A percentile compares a stretch with the other conserved stretches of the same genome.
These are phyloP conservation scores for Tangara arthus DNA, from an alignment of 2,797 vertebrate species.

Conservation along the genomic window DNA sequence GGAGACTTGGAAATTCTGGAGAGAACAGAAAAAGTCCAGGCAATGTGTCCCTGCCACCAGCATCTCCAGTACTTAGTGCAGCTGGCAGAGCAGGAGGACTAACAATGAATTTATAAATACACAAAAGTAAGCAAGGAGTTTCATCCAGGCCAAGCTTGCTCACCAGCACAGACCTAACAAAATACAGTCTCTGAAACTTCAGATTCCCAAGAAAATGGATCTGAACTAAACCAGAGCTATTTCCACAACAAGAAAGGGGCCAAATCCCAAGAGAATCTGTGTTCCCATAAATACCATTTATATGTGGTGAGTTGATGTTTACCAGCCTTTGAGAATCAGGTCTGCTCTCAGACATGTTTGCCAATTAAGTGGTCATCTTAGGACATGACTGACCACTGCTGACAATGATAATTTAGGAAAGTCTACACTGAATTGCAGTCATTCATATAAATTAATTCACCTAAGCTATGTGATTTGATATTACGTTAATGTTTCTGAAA, in stretches of 20 bases:
- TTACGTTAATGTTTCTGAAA: neutral
- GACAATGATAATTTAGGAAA: conserved; percentile 6
- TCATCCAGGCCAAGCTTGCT: neutral
- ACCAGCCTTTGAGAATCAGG: conserved; percentile 1
- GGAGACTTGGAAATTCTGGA: neutral
- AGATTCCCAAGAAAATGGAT: conserved; percentile 14
- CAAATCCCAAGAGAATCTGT: neutral
- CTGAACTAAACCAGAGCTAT: neutral
- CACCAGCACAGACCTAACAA: neutral
- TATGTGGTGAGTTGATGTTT: neutral
- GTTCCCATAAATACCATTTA: conserved; percentile 15
- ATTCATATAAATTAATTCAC: neutral
- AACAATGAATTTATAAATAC: neutral
- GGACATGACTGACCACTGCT: conserved; percentile 6
- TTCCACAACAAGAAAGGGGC: neutral
- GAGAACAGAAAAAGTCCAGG: neutral
- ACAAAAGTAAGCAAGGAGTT: neutral
- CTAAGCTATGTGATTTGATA: neutral
- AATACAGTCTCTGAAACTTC: neutral
- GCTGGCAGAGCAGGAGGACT: neutral
- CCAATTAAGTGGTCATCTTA: neutral
- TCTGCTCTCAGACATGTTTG: conserved; percentile 10
- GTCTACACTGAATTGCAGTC: neutral
- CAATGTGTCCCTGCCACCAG: neutral
- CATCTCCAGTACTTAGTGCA: neutral